Base-by-base conservation (phyloP, 2,113 vertebrate species). In the Eptatretus burgeri region DNA sequence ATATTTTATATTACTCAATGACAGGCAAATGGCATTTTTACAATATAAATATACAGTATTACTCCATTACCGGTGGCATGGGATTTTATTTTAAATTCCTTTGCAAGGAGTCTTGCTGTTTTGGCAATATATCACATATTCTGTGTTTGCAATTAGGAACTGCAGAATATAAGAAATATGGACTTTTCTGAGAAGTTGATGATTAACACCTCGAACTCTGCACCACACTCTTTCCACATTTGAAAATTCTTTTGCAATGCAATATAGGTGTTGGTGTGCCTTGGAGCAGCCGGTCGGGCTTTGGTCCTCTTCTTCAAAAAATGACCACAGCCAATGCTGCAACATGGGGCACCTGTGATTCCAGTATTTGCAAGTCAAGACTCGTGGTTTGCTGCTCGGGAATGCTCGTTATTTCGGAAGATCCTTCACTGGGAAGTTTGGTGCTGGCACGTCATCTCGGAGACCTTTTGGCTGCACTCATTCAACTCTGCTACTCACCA, bases 361-460 rank as follows among this genome's bases (percentile, higher is more conserved):
- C 56, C 11, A 20, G 10, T 20, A 20, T 20, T 12, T n/a, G 9
- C 56, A 41, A 41, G 27, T 41, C 7, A 7, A 76, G 78, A 53
- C 76, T 93, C 8, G 68, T 76, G 0, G 66, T 67, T 13, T 74
- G 74, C 53, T 73, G 77, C 1, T 65, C 51, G 0, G 69, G 74
- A 13, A 73, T 95, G 27, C 62, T 83, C 1, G 72, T 75, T 65
- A 56, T 83, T 62, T 66, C 78, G 5, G 66, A 71, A 51, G 71
- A 82, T 9, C 67, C 79, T 0, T 75, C 77, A 1, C 70, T 91
- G 9, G 80, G 78, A 1, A 76, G 72, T 14, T 64, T 81, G 64
- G 69, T 94, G 41, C 80, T 85, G 68, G 71, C 77, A 1, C 77
- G 73, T 12, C 81, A 96, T 64, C 77, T 94, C 12, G 82, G 84